phyloP scores from a whole-genome alignment of 2,797 vertebrate genomes.

The Nannoperca australis region DNA sequence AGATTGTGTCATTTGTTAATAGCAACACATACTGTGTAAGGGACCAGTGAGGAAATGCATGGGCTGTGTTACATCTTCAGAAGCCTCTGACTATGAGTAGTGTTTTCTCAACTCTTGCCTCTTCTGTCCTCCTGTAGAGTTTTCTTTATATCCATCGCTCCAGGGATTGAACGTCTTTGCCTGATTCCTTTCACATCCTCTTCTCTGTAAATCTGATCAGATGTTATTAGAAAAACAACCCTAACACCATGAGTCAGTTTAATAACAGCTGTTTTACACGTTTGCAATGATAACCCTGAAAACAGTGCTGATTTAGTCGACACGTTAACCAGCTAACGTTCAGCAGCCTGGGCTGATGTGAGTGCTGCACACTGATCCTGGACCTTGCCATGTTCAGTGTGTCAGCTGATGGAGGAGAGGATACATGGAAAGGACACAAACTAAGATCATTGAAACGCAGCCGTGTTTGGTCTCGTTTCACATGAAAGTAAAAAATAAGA shows the following conservation, averaged over 20 bases:
- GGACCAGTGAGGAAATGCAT: slow-evolving; percentile 48
- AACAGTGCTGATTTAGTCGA: background rate
- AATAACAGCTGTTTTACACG: background rate
- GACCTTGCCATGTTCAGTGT: background rate
- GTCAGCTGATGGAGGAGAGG: slow-evolving; percentile 54
- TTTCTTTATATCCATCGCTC: slow-evolving; percentile 18
- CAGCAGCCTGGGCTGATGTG: too few species aligned
- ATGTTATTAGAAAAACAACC: background rate
- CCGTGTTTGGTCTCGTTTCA: slow-evolving; percentile 63
- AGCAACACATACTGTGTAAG: slow-evolving; percentile 49
- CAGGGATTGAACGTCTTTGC: slow-evolving; percentile 53
- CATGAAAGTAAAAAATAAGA: slow-evolving; percentile 16
- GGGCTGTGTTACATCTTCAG: slow-evolving; percentile 38
- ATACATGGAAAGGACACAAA: slow-evolving; percentile 62
- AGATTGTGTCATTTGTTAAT: slow-evolving; percentile 26
- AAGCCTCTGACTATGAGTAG: slow-evolving; percentile 26
- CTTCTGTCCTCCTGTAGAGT: slow-evolving; percentile 39
- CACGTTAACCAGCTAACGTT: background rate
- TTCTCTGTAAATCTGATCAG: slow-evolving; percentile 27
- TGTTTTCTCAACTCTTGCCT: slow-evolving; percentile 50
- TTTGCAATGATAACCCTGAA: background rate
- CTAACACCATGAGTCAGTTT: background rate
- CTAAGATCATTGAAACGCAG: slow-evolving; percentile 61
- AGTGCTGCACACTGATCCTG: background rate
- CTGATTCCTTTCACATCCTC: slow-evolving; percentile 68